Conservation (phyloP, 2,113 vertebrate species). For the Sinocyclocheilus rhinocerous region DNA sequence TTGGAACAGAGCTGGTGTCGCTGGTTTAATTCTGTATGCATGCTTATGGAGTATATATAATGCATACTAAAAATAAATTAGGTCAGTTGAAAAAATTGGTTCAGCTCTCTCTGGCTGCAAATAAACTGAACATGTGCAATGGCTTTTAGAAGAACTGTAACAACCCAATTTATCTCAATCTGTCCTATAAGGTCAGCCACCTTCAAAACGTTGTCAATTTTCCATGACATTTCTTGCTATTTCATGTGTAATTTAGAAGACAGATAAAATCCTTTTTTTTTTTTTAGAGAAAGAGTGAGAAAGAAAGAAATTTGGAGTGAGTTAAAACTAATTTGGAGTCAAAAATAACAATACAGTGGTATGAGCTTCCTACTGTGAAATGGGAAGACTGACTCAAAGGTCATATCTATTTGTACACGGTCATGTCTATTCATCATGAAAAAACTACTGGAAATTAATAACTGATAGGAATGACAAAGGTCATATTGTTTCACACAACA, state of each 20-base stretch:
- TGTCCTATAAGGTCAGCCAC: conserved; percentile 5
- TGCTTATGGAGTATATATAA: conserved; percentile 21
- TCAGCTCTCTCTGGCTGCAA: neutral
- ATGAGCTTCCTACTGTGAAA: neutral
- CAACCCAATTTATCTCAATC: conserved; percentile 15
- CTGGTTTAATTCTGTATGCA: neutral
- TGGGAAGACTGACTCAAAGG: conserved; percentile 27
- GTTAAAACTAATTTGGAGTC: neutral
- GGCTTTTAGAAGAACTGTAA: neutral
- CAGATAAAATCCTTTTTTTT: neutral
- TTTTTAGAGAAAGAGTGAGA: neutral
- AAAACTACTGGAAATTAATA: conserved; percentile 13
- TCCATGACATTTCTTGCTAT: conserved; percentile 26
- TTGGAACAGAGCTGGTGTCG: neutral
- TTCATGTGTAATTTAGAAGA: conserved; percentile 4
- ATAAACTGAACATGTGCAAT: neutral
- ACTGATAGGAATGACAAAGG: conserved; percentile 20
- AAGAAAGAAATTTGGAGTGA: neutral
- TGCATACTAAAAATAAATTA: conserved; percentile 15
- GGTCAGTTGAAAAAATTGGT: conserved; percentile 10
- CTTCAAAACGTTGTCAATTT: conserved; percentile 10
- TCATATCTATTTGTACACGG: neutral
- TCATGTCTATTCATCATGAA: conserved; percentile 46
- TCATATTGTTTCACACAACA: conserved; percentile 13
- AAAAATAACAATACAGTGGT: neutral